Conservation (phyloP, 2,797 vertebrate species). For the Buphagus erythrorhynchus region DNA sequence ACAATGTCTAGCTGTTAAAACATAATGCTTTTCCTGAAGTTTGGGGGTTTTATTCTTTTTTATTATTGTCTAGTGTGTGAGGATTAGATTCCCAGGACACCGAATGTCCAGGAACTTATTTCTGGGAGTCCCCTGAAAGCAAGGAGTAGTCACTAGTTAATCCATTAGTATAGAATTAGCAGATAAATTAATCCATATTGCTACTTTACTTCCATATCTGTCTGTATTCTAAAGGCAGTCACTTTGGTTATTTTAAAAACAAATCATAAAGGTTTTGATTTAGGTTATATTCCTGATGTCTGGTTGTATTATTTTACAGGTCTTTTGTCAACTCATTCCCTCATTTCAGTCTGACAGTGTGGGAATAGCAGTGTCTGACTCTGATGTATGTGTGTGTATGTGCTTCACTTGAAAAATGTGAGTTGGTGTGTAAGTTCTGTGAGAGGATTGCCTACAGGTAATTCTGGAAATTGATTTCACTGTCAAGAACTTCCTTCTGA, state of each 20-base stretch:
- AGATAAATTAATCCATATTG: background rate
- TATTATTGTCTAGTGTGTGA: background rate
- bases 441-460: background rate
- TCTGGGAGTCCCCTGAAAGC: background rate
- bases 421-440: background rate
- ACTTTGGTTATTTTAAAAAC: background rate
- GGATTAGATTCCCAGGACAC: background rate
- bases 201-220: background rate
- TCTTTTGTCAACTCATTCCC: background rate
- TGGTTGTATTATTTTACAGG: background rate
- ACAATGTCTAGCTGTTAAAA: background rate
- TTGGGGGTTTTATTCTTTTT: rapidly evolving
- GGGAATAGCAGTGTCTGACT: background rate
- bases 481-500: background rate
- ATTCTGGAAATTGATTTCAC: background rate
- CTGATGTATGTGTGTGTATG: background rate
- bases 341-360: background rate
- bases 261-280: background rate
- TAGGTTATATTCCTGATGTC: background rate
- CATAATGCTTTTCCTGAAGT: background rate
- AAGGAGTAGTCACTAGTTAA: background rate
- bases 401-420: background rate
- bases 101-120: background rate
- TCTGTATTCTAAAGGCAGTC: background rate
- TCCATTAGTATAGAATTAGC: background rate